A percentile compares a stretch with the other conserved stretches of the same genome.
Conservation (phyloP, 2,888 invertebrate genomes). For the Troides aeacus region DNA sequence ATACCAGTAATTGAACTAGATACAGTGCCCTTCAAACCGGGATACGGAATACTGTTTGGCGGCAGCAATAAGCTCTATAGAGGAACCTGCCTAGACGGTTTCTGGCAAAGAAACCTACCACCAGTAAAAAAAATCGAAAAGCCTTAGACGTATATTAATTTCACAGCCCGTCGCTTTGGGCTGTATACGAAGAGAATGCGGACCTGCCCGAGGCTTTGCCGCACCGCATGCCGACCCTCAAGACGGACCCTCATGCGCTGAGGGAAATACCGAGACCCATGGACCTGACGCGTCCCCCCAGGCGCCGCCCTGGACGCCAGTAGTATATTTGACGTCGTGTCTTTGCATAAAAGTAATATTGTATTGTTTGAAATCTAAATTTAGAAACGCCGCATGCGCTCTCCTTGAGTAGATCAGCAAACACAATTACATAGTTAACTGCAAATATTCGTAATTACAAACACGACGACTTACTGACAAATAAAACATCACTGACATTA, state of each 20-base stretch:
- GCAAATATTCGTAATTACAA: not conserved
- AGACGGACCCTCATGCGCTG: slow-evolving; percentile 64
- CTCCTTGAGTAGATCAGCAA: not conserved
- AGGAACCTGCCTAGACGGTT: too few relatives aligned
- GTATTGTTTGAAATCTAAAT: not conserved
- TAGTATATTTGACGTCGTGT: slow-evolving; percentile 17
- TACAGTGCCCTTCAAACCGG: too few relatives aligned
- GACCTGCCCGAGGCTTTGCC: slow-evolving; percentile 53
- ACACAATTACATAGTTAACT: not conserved
- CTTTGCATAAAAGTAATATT: not conserved
- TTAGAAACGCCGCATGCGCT: not conserved
- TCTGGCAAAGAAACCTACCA: too few relatives aligned
- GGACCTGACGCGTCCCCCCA: slow-evolving; percentile 48
- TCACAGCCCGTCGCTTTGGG: slow-evolving; percentile 71
- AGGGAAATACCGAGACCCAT: slow-evolving; percentile 71
- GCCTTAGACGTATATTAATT: not conserved
- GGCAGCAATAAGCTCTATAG: too few relatives aligned
- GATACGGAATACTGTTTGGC: too few relatives aligned
- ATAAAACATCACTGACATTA: too few relatives aligned
- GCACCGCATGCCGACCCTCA: slow-evolving; percentile 60
- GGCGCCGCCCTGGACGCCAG: slow-evolving; percentile 49
- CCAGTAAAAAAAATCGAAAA: too few relatives aligned
- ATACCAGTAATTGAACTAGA: too few relatives aligned
- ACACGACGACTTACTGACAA: too few relatives aligned
- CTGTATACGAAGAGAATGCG: slow-evolving; percentile 66